Conservation (phyloP, 2,113 vertebrate species). For the Scatophagus argus region DNA sequence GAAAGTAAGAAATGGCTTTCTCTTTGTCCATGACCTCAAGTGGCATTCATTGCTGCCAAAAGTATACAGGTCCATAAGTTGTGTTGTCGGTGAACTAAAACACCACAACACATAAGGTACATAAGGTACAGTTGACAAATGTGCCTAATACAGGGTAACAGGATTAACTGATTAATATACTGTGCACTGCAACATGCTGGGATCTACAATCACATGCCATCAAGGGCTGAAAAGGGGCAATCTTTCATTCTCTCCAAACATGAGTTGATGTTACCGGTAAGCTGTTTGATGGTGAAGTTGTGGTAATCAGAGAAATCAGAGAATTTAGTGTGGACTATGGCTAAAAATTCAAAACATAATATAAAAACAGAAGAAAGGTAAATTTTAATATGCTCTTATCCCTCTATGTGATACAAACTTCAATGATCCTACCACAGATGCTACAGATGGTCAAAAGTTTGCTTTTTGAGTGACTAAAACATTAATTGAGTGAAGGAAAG, state of each 20-base stretch:
- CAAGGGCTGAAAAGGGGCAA: neutral
- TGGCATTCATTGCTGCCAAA: constrained; percentile 10
- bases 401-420: no score
- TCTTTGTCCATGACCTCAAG: neutral
- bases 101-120: neutral
- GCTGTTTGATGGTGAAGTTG: constrained; percentile 3
- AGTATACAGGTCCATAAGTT: neutral
- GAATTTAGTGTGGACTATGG: neutral
- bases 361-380: neutral
- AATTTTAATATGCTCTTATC: no score
- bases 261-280: neutral
- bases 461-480: no score
- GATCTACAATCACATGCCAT: neutral
- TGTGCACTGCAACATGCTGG: neutral
- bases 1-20: constrained; percentile 16
- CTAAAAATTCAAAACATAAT: neutral
- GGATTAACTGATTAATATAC: constrained; percentile 1
- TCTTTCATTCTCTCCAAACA: neutral
- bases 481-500: neutral
- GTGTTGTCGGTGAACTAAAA: neutral
- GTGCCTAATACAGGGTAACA: neutral
- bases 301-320: neutral
- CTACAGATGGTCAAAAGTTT: neutral
- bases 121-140: neutral
- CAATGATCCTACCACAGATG: no score